Evolutionary conservation across 2,113 vertebrate genomes (phyloP), one percentile per base, ranked within the genome.

Genomic region (Prionailurus viverrinus): DNA sequence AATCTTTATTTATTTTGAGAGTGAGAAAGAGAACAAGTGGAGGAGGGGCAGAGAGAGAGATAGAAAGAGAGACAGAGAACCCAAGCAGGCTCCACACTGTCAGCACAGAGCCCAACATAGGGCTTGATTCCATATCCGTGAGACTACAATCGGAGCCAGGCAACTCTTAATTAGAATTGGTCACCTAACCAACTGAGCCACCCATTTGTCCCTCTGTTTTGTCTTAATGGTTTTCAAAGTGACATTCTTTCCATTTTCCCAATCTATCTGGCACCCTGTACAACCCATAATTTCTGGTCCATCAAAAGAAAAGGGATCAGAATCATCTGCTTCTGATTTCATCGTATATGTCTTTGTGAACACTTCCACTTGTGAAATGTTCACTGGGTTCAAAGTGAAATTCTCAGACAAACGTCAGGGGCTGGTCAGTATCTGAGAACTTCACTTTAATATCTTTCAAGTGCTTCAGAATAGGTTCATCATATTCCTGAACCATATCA

Each of bases 201-300:
- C 45, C 45, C 45, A 45, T 45, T 45, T 45, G 45, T 45, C 45
- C 45, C 45, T 45, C 45, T 55, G 55, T 55, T 55, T 55, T 5
- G 99, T 99, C 98, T 99, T 99, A 98, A 99, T 99, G 5, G 99
- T 99, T 99, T 99, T 99, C 98, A 99, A 98, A 94, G 99, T 99
- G 98, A 99, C 99, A 90, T 99, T 99, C 97, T 99, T 99, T 94
- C 99, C 99, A 98, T 99, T 99, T 55, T 99, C 99, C 99, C 99
- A 99, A 97, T 55, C 55, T 55, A 19, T 55, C 55, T 55, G 16
- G 55, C 55, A 55, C 55, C 55, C 55, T 55, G 18, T 18, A 55
- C 55, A 55, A 55, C 55, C 55, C 55, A 55, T 55, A 55, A 19
- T 19, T 55, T 55, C 55, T 14, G 99, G 99, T 55, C 99, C 99